Evolutionary conservation across 2,113 vertebrate genomes (phyloP).

Genomic region (Prunella himalayana): DNA sequence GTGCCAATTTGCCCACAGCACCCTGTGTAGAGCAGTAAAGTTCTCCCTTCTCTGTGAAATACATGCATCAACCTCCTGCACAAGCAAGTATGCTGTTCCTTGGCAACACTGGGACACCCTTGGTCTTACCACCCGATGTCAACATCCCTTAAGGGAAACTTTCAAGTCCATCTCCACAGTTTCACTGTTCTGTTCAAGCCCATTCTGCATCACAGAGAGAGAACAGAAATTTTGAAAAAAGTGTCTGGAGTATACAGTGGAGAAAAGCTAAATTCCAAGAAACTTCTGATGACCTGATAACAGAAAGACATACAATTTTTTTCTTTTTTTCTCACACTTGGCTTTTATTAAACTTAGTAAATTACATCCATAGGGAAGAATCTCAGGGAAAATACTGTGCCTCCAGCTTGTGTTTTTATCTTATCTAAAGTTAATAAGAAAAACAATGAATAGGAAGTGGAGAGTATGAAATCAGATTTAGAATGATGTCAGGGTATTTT

Average conservation of each 20-base stretch:
- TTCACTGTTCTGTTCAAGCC: neutral
- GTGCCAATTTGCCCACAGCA: neutral
- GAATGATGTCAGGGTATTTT: neutral
- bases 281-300: neutral
- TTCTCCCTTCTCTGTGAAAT: neutral
- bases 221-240: neutral
- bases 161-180: neutral
- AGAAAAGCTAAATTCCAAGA: slow-evolving; percentile 4
- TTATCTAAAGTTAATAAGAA: slow-evolving; percentile 17
- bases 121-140: neutral
- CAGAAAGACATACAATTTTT: neutral
- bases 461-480: slow-evolving; percentile 3
- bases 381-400: neutral
- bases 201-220: neutral
- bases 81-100: neutral
- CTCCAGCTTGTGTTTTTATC: neutral
- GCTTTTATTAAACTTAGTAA: slow-evolving; percentile 20
- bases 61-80: neutral
- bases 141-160: neutral
- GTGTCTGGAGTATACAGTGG: neutral
- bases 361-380: neutral
- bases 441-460: neutral
- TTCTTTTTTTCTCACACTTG: slow-evolving; percentile 3
- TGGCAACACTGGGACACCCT: neutral
- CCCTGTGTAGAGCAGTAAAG: neutral